A percentile compares a stretch with the other conserved stretches of the same genome.
Evolutionary conservation across 2,888 invertebrate species (phyloP).

Genomic region (Dioctria rufipes): DNA sequence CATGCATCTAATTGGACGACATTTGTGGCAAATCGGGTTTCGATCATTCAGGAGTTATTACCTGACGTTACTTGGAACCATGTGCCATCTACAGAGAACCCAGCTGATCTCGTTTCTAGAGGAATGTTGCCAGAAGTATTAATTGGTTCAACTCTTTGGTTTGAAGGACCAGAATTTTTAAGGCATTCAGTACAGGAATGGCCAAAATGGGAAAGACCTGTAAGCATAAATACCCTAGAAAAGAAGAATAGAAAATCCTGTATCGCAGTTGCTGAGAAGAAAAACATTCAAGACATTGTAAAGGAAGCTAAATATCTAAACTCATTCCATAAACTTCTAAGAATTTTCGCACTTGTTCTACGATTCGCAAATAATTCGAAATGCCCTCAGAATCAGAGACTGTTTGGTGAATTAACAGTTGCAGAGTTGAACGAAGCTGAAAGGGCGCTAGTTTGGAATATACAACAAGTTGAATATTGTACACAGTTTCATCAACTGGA

Average conservation of each 20-base stretch:
- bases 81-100: not conserved
- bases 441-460: not conserved
- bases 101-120: not conserved
- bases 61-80: not conserved
- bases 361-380: not conserved
- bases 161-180: not conserved
- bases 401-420: too few species aligned
- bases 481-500: not conserved
- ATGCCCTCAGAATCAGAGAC: not conserved
- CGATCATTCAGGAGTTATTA: not conserved
- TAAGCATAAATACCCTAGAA: not conserved
- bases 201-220: not conserved
- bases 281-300: not conserved
- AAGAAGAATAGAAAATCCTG: not conserved
- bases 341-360: not conserved
- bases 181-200: not conserved
- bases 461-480: not conserved
- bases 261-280: not conserved
- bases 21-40: not conserved
- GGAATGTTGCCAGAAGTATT: not conserved
- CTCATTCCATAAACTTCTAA: not conserved
- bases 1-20: not conserved
- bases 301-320: not conserved
- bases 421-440: not conserved
- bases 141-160: not conserved